Base-by-base conservation (phyloP, 2,888 invertebrate genomes). In the Actias luna region DNA sequence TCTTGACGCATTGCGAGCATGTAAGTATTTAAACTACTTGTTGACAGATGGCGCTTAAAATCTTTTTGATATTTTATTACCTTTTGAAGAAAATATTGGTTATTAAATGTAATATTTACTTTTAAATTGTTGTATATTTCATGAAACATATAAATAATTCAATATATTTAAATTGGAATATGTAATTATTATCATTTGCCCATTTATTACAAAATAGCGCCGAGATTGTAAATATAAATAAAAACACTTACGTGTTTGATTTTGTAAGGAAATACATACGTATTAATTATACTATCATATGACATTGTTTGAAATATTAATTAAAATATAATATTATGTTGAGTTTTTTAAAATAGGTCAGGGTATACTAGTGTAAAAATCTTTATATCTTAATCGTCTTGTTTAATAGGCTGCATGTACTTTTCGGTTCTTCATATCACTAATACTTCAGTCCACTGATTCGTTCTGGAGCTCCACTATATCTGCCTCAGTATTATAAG, bases 1-100 rank as follows among this genome's bases (percentile, higher is more conserved):
- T 83, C 87, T 92, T 62, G 92, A 92, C 74, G 92, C 92, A 27
- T 79, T 92, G 33, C 85, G 92, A 76, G 92, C 92, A 85, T 92
- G 92, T 92, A 80, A 92, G 92, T 91, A 84, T 74, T 82, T 59
- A 55, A 22, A 74, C 91, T 88, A 90, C 77, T 89, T 78, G 72
- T 65, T 79, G 70, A 69, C 82, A 88, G 91, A 76, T 86, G 86
- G 79, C 89, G 69, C 58, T 50, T 69, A 25, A 1, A 1, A 36
- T 14, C 12, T 42, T 61, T 16, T 0, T 29, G 22, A 12, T 22
- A 25, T 58, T 39, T 14, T 5, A 46, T 14, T 25, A 18, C 12
- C 0, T 60, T 46, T 46, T 10, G 7, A 42, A n/a, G n/a, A 18
- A 42, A 1, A 5, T 18, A 3, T 42, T 18, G n/a, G 5, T 42